Base-by-base conservation (phyloP, 1,140 invertebrate species). In the Eumeta japonica region DNA sequence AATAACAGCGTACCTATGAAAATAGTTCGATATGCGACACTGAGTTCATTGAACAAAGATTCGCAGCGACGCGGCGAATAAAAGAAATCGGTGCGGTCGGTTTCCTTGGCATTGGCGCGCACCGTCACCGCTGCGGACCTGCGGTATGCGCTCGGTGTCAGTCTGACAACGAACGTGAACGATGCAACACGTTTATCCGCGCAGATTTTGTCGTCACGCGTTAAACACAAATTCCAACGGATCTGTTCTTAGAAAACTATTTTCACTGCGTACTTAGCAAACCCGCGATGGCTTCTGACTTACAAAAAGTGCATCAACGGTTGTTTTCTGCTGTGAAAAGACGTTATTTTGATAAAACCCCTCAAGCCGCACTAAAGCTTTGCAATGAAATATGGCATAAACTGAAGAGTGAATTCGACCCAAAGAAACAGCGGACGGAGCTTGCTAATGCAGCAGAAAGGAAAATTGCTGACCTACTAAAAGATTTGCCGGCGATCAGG, bases 321-420 rank as follows among this genome's bases (percentile, higher is more conserved):
- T n/a, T 24, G 20, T 24, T 24, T n/a, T 24, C 20, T 24, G 20
- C 20, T 7, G 20, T 24, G 20, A 24, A 24, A n/a, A 24, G 20
- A n/a, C 20, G 20, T 24, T 24, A 24, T 24, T 24, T 24, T n/a
- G 20, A 24, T 24, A 24, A 24, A 24, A 24, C 20, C 20, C 20
- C 20, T 24, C 20, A 24, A 24, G 20, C 20, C 20, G 20, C 20
- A n/a, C 20, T 7, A 24, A 24, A 24, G 20, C 20, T 24, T 24
- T 24, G 20, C n/a, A n/a, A 24, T 24, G 20, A 24, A 24, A 24
- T 24, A 24, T 24, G 20, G 20, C 7, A 24, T 24, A 24, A 24
- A 24, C 20, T 24, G 20, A 24, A 24, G 20, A 24, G 20, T 24
- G 20, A 24, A 7, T 24, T 24, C 20, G n/a, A 24, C 20, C 20